Base-by-base conservation (phyloP, 2,888 invertebrate species). In the Nebria salina region DNA sequence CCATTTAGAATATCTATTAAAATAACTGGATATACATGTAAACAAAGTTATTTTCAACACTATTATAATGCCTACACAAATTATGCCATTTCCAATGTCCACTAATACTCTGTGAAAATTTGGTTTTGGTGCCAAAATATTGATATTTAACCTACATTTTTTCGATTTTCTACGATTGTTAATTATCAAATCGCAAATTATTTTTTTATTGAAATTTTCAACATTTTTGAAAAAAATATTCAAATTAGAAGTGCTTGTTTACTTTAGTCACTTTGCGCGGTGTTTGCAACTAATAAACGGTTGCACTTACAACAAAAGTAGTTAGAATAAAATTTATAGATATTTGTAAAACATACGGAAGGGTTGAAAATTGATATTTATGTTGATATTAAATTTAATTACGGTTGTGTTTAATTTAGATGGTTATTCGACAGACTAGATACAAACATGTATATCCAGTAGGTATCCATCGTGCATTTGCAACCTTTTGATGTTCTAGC, bases 1-100 rank as follows among this genome's bases (percentile, higher is more conserved):
- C 80, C 80, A 79, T 65, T 26, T 54, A 15, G 72, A 72, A 75
- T 80, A 80, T 80, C 80, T 80, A 75, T 80, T 80, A 72, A 79
- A 70, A 80, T 80, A 80, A 70, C 80, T 75, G 72, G 75, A 75
- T 75, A 80, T 80, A 72, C 25, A 80, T 20, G 80, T 80, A 80
- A 80, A 80, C 80, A 80, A 80, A 80, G 80, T 80, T 80, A 80
- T 80, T 80, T 80, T 80, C 80, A 80, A 68, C 42, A 70, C 43
- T 70, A 65, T 64, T 72, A 75, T 75, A 75, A 78, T 80, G 64
- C 75, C 42, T 41, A 75, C 64, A 72, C 41, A 65, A 74, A 75
- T 73, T 42, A 34, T 70, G 70, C 70, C 20, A 70, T 20, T 70
- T 70, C 25, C 34, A 15, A 66, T 11, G 25, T 54, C 66, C 5